These are phyloP conservation scores for Bubalus kerabau DNA, from an alignment of 2,113 vertebrate species.

Conservation along the genomic window DNA sequence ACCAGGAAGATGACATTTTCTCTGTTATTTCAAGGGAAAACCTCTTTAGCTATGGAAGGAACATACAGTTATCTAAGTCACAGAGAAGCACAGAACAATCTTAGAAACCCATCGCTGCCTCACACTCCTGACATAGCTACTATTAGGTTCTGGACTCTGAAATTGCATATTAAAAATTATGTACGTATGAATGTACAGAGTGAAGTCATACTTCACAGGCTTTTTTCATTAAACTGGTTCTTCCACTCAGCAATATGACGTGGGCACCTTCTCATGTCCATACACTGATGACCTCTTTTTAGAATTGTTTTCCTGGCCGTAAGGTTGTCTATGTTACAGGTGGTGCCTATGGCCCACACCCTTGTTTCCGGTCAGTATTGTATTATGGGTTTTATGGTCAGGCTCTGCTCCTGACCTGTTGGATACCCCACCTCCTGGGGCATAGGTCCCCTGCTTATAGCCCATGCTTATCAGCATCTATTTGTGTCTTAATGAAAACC, in stretches of 20 bases:
- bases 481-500: background rate
- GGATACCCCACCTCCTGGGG: background rate
- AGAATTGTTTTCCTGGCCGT: background rate
- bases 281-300: background rate
- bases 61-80: background rate
- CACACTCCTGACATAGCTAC: background rate
- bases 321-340: background rate
- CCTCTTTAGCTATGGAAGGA: background rate
- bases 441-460: background rate
- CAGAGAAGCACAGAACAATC: background rate
- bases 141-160: background rate
- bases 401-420: fast-evolving
- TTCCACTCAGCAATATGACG: background rate
- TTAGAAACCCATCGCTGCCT: background rate
- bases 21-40: background rate
- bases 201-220: background rate
- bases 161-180: background rate
- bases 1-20: background rate
- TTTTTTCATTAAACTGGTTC: background rate
- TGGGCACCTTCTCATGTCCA: background rate
- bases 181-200: background rate
- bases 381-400: background rate
- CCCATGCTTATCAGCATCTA: background rate
- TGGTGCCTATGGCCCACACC: background rate
- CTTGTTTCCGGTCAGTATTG: background rate